These are phyloP conservation scores for Ciconia nigra DNA, from an alignment of 2,797 vertebrate species.

Conservation along the genomic window DNA sequence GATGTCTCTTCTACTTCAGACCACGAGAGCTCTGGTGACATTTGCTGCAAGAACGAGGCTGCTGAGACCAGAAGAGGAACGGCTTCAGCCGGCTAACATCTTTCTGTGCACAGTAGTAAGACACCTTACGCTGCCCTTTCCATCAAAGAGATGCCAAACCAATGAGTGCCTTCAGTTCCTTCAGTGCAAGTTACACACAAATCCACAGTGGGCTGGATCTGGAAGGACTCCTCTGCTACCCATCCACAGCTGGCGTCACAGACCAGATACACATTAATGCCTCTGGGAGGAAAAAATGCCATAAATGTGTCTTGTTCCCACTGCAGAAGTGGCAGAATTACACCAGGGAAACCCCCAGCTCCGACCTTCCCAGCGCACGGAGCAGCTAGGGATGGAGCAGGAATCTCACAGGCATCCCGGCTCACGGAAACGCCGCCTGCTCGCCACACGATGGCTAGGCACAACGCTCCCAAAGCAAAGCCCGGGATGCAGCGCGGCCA, in stretches of 20 bases:
- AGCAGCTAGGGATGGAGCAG: neutral
- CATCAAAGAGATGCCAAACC: neutral
- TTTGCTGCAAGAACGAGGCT: neutral
- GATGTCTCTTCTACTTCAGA: neutral
- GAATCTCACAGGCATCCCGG: neutral
- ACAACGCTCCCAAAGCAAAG: neutral
- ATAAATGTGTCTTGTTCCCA: accelerated
- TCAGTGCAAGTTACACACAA: neutral
- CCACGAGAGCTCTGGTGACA: neutral
- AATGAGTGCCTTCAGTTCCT: neutral
- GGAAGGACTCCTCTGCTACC: neutral
- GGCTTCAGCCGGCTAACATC: neutral
- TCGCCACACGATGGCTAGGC: neutral
- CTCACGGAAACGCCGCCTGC: accelerated
- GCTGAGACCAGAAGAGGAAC: neutral
- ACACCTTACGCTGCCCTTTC: neutral
- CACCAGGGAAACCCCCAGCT: neutral
- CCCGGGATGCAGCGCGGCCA: accelerated
- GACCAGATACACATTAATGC: neutral
- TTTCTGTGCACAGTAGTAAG: neutral
- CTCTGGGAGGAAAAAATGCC: neutral
- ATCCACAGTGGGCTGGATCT: neutral
- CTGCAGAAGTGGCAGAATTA: neutral
- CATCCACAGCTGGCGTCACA: neutral
- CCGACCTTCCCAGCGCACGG: accelerated